These are phyloP conservation scores for Lydus trimaculatus DNA, from an alignment of 2,888 invertebrate species.

Conservation along the genomic window DNA sequence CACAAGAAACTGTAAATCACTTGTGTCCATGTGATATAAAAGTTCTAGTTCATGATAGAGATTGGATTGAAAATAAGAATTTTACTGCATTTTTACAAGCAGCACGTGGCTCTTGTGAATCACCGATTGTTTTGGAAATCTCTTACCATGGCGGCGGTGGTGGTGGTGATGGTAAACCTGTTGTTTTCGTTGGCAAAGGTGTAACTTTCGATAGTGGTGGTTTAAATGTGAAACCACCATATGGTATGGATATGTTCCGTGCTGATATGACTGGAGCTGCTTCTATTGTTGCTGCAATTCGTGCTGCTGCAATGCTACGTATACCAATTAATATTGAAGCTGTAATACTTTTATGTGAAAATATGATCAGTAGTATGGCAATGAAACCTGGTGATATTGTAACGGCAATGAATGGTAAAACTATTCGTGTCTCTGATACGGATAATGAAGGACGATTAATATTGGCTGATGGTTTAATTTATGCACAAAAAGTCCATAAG, in stretches of 20 bases:
- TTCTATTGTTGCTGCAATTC: slow-evolving; percentile 64
- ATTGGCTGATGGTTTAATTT: slow-evolving; percentile 56
- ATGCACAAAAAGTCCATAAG: slow-evolving; percentile 61
- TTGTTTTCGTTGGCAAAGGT: slow-evolving; percentile 73
- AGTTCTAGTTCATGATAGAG: slow-evolving; percentile 65
- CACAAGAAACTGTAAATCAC: slow-evolving; percentile 69
- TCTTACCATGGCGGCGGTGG: slow-evolving; percentile 67
- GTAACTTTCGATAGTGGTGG: slow-evolving; percentile 67
- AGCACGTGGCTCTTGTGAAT: slow-evolving; percentile 71
- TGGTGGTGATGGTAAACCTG: slow-evolving; percentile 62
- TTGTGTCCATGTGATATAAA: slow-evolving; percentile 68
- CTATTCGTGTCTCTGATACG: slow-evolving; percentile 69
- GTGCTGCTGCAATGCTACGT: slow-evolving; percentile 63
- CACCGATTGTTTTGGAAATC: slow-evolving; percentile 72
- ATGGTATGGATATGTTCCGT: slow-evolving; percentile 55
- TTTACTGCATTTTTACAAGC: slow-evolving; percentile 75
- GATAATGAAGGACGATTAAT: slow-evolving; percentile 64
- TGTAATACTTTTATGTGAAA: slow-evolving; percentile 60
- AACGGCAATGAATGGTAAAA: slow-evolving; percentile 66
- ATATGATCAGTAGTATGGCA: slow-evolving; percentile 68
- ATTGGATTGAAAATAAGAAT: slow-evolving; percentile 70
- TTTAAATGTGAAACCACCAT: slow-evolving; percentile 57
- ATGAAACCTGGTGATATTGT: slow-evolving; percentile 64
- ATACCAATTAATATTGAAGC: slow-evolving; percentile 65
- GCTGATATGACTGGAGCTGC: slow-evolving; percentile 73